Conservation (phyloP, 2,888 invertebrate genomes). For the Aphidoletes aphidimyza region DNA sequence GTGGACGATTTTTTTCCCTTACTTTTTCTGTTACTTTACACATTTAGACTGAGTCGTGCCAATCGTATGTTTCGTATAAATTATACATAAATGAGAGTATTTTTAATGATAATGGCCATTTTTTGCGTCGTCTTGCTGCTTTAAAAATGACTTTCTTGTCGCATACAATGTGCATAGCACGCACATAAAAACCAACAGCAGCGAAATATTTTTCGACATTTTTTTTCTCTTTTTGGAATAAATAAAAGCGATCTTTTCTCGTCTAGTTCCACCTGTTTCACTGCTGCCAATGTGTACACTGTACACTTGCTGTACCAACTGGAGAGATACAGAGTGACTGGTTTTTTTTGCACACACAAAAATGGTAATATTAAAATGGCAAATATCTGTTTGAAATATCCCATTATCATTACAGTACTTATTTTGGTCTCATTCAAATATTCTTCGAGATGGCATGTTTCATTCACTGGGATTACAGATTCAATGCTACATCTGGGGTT, state of each 20-base stretch:
- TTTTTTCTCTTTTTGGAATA: no score
- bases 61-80: slow-evolving; percentile 41
- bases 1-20: background rate
- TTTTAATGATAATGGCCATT: slow-evolving; percentile 10
- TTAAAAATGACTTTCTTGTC: background rate
- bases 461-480: slow-evolving; percentile 17
- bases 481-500: slow-evolving; percentile 29
- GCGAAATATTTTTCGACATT: background rate
- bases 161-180: slow-evolving; percentile 9
- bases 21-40: background rate
- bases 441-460: background rate
- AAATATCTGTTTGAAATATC: background rate
- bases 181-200: background rate
- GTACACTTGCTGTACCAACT: background rate
- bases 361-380: background rate
- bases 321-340: no score
- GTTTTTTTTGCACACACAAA: no score
- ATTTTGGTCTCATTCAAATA: background rate
- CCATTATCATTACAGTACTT: background rate
- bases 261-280: background rate
- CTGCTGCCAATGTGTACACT: no score
- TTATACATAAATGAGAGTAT: slow-evolving; percentile 32
- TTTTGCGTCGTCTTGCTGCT: background rate
- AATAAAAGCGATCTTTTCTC: background rate
- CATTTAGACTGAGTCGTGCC: slow-evolving; percentile 14